Evolutionary conservation across 2,113 vertebrate genomes (phyloP).

Genomic region (Hyperoodon ampullatus): DNA sequence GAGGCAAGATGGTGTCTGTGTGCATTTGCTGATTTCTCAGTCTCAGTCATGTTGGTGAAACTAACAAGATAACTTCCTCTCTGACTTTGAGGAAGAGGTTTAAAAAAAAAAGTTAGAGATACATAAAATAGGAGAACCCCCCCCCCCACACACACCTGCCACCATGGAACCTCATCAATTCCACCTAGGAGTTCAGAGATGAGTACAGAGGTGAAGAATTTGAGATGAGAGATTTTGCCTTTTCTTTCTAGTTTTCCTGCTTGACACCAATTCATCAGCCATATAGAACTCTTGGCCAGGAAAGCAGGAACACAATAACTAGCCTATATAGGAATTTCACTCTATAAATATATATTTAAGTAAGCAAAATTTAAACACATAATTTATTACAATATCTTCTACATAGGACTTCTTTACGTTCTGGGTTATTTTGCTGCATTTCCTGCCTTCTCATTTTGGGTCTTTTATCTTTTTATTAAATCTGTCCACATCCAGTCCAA

Average conservation of each 20-base stretch:
- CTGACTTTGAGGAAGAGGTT: neutral
- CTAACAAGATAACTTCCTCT: neutral
- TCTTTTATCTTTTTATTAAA: neutral
- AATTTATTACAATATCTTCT: neutral
- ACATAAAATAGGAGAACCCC: neutral
- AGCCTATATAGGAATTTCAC: neutral
- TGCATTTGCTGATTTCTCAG: neutral
- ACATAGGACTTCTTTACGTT: neutral
- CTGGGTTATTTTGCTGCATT: neutral
- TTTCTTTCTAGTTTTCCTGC: neutral
- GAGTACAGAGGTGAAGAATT: neutral
- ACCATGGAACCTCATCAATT: neutral
- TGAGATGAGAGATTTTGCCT: neutral
- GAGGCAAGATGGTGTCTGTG: neutral
- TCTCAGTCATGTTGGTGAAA: neutral
- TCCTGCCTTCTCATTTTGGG: neutral
- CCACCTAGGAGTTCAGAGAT: neutral
- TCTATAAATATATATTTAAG: neutral
- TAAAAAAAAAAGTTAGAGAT: neutral
- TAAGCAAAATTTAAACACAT: neutral
- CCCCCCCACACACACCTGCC: accelerated
- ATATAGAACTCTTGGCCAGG: neutral
- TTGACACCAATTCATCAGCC: neutral
- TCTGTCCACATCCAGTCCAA: neutral
- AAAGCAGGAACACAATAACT: neutral